Evolutionary conservation across 1,140 invertebrate species (phyloP).

Genomic region (Trichonephila inaurata): DNA sequence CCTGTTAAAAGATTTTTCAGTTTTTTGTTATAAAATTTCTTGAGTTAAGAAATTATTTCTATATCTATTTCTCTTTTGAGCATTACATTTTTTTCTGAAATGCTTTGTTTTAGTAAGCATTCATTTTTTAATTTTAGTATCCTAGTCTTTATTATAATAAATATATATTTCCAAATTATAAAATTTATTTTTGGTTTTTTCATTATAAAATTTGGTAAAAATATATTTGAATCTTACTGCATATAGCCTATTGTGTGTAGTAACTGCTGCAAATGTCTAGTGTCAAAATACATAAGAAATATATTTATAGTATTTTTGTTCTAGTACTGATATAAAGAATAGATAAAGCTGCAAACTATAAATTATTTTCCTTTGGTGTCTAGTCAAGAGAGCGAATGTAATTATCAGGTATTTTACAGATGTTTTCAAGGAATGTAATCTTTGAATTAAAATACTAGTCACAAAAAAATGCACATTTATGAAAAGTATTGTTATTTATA

Average conservation of each 20-base stretch:
- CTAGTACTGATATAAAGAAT: neutral
- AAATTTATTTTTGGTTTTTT: neutral
- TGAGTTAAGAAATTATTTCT: too few relatives aligned
- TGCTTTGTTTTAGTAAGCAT: too few relatives aligned
- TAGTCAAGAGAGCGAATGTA: constrained; percentile 14
- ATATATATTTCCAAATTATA: neutral
- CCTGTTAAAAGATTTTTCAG: too few relatives aligned
- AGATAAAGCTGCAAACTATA: neutral
- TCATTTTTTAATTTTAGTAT: too few relatives aligned
- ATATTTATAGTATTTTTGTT: constrained; percentile 61
- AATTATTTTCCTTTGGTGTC: neutral
- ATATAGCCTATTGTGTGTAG: neutral
- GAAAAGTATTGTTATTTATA: constrained; percentile 32
- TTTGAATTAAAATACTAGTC: constrained; percentile 51
- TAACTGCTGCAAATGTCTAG: constrained; percentile 37
- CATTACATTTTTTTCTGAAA: too few relatives aligned
- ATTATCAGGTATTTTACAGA: constrained; percentile 46
- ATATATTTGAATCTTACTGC: constrained; percentile 6
- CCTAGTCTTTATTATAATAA: too few relatives aligned
- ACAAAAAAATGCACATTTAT: constrained; percentile 31
- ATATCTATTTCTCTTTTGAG: too few relatives aligned
- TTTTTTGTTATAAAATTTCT: too few relatives aligned
- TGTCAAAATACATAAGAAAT: constrained; percentile 36
- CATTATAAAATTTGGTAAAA: neutral
- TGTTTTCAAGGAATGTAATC: constrained; percentile 41